These are phyloP conservation scores for Drosophila paulistorum DNA, from an alignment of 1,140 invertebrate species.

Conservation along the genomic window DNA sequence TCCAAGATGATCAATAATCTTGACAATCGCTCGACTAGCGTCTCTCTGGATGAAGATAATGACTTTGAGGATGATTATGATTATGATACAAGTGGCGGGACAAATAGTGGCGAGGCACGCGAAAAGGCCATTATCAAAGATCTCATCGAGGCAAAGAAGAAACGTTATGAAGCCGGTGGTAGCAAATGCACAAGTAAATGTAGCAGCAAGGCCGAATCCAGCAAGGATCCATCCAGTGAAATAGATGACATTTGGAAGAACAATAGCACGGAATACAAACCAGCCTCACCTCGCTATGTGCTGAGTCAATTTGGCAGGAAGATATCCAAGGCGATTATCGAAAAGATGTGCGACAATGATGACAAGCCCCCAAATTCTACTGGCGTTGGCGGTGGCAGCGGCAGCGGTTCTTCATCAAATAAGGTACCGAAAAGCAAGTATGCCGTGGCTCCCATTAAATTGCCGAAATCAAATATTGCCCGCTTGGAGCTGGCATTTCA, in stretches of 20 bases:
- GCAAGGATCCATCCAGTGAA: slow-evolving; percentile 31
- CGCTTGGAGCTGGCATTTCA: slow-evolving; percentile 60
- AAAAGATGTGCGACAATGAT: slow-evolving; percentile 46
- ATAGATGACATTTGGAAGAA: slow-evolving; percentile 77
- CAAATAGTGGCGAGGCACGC: slow-evolving; percentile 20
- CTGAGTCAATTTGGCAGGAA: slow-evolving; percentile 68
- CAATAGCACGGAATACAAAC: slow-evolving; percentile 66
- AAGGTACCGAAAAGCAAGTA: slow-evolving; percentile 64
- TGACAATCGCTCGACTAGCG: slow-evolving; percentile 70
- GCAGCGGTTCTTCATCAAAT: slow-evolving; percentile 23
- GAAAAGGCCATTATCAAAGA: slow-evolving; percentile 52
- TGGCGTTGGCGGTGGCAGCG: background rate
- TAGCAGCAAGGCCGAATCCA: slow-evolving; percentile 24
- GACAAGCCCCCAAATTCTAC: background rate
- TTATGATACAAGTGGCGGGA: slow-evolving; percentile 46
- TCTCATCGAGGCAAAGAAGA: slow-evolving; percentile 61
- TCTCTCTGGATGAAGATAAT: slow-evolving; percentile 71
- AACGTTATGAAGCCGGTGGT: slow-evolving; percentile 31
- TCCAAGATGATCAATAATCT: slow-evolving; percentile 66
- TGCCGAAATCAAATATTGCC: slow-evolving; percentile 55
- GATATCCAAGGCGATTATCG: slow-evolving; percentile 55
- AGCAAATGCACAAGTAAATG: slow-evolving; percentile 3
- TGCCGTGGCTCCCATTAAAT: slow-evolving; percentile 58
- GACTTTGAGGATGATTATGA: slow-evolving; percentile 61
- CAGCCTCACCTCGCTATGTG: slow-evolving; percentile 65